phyloP scores from a whole-genome alignment of 2,797 vertebrate genomes.

The Chromobotia macracanthus region DNA sequence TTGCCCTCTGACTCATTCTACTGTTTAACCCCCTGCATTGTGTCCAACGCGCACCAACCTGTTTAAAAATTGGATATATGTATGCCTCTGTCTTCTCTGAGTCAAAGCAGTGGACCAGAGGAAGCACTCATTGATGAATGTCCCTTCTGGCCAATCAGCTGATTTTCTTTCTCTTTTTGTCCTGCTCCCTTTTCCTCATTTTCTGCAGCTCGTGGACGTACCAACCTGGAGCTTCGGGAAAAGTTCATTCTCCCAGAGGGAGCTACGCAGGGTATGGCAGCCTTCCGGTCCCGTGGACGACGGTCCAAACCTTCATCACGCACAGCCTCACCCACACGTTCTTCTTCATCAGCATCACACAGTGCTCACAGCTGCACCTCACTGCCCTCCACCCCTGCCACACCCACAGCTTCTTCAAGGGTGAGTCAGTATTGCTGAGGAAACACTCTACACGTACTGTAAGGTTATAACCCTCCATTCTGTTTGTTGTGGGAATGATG shows the following conservation, averaged over 20 bases:
- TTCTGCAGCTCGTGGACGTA: conserved; percentile 88
- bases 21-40: conserved; percentile 44
- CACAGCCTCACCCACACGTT: conserved; percentile 92
- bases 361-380: conserved; percentile 93
- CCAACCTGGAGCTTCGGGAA: conserved; percentile 95
- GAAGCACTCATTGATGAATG: conserved; percentile 59
- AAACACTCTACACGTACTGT: not conserved
- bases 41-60: conserved; percentile 39
- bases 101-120: conserved; percentile 39
- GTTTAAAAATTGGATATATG: conserved; percentile 40
- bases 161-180: conserved; percentile 13
- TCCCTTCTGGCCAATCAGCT: conserved; percentile 43
- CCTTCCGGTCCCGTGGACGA: conserved; percentile 91
- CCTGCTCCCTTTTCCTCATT: not conserved
- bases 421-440: conserved; percentile 68
- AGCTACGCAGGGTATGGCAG: conserved; percentile 89
- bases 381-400: conserved; percentile 90
- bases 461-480: conserved; percentile 4
- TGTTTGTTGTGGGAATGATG: not conserved
- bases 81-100: conserved; percentile 23
- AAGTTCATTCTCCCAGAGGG: conserved; percentile 98
- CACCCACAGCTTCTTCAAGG: conserved; percentile 89
- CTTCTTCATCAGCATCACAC: conserved; percentile 95
- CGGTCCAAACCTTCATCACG: conserved; percentile 94
- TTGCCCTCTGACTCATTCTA: conserved; percentile 47